phyloP scores from a whole-genome alignment of 2,888 invertebrate genomes.

The Gymnocheta viridis region DNA sequence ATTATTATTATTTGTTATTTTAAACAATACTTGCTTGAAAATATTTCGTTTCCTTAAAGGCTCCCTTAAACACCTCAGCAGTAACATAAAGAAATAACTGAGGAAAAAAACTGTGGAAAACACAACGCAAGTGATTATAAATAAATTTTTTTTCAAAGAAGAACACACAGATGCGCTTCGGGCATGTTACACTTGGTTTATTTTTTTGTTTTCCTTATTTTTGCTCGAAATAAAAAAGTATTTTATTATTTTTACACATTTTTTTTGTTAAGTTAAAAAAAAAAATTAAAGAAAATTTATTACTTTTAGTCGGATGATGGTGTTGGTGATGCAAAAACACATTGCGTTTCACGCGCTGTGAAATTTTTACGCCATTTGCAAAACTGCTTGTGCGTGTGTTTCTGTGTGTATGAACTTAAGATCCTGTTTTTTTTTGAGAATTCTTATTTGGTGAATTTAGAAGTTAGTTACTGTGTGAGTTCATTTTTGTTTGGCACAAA shows the following conservation, averaged over 20 bases:
- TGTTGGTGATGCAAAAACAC: constrained; percentile 57
- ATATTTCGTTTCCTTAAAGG: constrained; percentile 30
- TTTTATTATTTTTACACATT: constrained; percentile 54
- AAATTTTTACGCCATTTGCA: constrained; percentile 72
- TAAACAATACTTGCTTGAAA: not conserved
- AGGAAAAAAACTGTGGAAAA: constrained; percentile 8
- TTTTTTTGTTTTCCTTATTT: constrained; percentile 52
- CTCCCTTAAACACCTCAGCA: constrained; percentile 45
- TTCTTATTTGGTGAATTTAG: not conserved
- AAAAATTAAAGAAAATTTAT: constrained; percentile 61
- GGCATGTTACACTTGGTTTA: constrained; percentile 66
- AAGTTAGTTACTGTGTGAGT: not conserved
- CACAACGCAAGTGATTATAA: constrained; percentile 19
- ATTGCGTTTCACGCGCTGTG: constrained; percentile 72
- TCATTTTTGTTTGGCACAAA: constrained; percentile 56
- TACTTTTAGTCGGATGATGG: constrained; percentile 36
- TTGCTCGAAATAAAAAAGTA: constrained; percentile 47
- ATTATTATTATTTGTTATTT: not conserved
- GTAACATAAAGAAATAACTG: constrained; percentile 17
- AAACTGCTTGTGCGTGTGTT: constrained; percentile 36
- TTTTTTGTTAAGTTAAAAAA: not conserved
- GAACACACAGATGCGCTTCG: constrained; percentile 67
- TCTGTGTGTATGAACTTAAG: not conserved
- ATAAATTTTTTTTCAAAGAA: not conserved
- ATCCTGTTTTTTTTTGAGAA: not conserved